Conservation (phyloP, 2,888 invertebrate species). For the Spilarctia lutea region DNA sequence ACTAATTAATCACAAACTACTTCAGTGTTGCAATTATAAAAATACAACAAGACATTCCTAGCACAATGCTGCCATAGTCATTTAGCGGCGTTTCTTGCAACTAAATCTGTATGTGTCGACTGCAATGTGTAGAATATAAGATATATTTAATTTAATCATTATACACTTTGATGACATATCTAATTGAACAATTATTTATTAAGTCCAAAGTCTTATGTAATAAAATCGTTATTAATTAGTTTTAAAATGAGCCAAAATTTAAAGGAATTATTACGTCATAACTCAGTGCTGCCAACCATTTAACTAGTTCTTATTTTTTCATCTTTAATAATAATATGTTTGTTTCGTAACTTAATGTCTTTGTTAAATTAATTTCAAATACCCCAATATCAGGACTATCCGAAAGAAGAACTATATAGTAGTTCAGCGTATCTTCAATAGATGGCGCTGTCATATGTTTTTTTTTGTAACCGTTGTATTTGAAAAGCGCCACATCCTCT, state of each 20-base stretch:
- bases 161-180: conserved; percentile 15
- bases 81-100: conserved; percentile 34
- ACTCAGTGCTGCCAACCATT: not conserved
- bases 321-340: no score
- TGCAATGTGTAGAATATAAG: conserved; percentile 42
- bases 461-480: no score
- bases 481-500: no score
- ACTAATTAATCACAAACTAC: conserved; percentile 21
- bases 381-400: no score
- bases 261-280: not conserved
- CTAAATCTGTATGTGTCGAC: conserved; percentile 35
- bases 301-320: no score
- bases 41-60: conserved; percentile 19
- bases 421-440: no score
- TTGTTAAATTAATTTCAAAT: no score
- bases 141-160: not conserved
- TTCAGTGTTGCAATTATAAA: conserved; percentile 7
- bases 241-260: not conserved
- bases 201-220: not conserved
- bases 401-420: no score
- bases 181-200: not conserved
- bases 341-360: no score
- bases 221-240: not conserved
- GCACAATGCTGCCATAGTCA: conserved; percentile 51
- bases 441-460: no score